phyloP scores from a whole-genome alignment of 2,797 vertebrate genomes.

The Crypturellus tataupa region DNA sequence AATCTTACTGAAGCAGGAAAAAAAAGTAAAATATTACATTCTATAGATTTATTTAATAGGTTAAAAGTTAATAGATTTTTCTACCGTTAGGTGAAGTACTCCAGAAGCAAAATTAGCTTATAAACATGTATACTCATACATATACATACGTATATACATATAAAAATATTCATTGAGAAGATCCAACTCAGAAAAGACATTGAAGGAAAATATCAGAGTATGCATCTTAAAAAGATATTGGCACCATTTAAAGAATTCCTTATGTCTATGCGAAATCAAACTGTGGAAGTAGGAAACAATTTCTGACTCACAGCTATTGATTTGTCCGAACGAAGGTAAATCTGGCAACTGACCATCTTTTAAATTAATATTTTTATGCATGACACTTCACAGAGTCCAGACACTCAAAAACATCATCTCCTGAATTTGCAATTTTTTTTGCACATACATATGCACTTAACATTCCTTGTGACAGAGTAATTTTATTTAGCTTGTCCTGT shows the following conservation, averaged over 20 bases:
- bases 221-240: neutral
- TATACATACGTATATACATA: neutral
- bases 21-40: neutral
- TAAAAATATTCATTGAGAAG: neutral
- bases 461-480: neutral
- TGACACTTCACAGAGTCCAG: neutral
- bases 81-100: neutral
- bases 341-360: neutral
- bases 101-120: neutral
- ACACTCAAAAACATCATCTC: neutral
- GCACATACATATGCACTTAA: neutral
- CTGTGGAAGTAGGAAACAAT: neutral
- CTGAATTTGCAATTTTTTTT: neutral
- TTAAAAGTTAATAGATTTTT: neutral
- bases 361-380: neutral
- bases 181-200: neutral
- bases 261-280: neutral
- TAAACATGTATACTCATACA: neutral
- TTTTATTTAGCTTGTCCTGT: slow-evolving; percentile 21
- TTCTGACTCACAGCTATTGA: neutral
- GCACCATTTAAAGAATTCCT: neutral
- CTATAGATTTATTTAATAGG: neutral
- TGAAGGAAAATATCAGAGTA: neutral
- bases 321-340: neutral
- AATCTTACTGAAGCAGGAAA: neutral